Percentiles rank a stretch among this genome's conserved stretches.
Conservation (phyloP, 1,140 invertebrate genomes). For the Pachypeltis micranthus region DNA sequence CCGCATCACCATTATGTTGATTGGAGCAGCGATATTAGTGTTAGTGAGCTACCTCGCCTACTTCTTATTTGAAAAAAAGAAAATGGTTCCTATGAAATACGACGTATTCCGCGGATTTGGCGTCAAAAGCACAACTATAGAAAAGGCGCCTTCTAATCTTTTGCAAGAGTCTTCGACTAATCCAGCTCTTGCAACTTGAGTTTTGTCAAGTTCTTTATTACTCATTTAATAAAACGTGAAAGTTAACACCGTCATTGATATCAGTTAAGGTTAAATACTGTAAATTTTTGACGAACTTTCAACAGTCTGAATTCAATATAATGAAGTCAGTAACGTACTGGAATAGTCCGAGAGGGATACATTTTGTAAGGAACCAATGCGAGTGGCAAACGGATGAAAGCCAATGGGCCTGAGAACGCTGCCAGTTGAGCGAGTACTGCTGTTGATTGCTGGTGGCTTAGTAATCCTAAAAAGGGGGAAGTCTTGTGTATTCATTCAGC, state of each 20-base stretch:
- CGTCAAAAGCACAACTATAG: background rate
- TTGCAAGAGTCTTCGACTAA: background rate
- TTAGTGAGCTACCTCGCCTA: constrained; percentile 42
- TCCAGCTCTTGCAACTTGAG: background rate
- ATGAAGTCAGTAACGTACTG: background rate
- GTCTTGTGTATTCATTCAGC: too few relatives aligned
- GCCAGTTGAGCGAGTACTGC: too few relatives aligned
- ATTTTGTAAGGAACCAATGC: too few relatives aligned
- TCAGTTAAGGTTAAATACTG: background rate
- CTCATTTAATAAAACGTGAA: background rate
- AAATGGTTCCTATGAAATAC: background rate
- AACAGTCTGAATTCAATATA: background rate
- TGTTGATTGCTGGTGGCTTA: too few relatives aligned
- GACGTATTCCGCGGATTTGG: background rate
- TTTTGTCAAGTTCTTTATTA: background rate
- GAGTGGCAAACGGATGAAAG: too few relatives aligned
- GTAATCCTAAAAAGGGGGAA: too few relatives aligned
- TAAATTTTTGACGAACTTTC: background rate
- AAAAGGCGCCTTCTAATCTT: background rate
- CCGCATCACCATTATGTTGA: constrained; percentile 44
- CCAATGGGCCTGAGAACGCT: too few relatives aligned
- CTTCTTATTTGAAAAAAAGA: constrained; percentile 39
- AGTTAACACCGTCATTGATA: background rate
- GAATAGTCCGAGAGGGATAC: too few relatives aligned
- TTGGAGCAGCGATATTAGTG: constrained; percentile 44